A percentile compares a stretch with the other conserved stretches of the same genome.
phyloP scores from a whole-genome alignment of 2,797 vertebrate genomes.

The Bovichtus diacanthus region DNA sequence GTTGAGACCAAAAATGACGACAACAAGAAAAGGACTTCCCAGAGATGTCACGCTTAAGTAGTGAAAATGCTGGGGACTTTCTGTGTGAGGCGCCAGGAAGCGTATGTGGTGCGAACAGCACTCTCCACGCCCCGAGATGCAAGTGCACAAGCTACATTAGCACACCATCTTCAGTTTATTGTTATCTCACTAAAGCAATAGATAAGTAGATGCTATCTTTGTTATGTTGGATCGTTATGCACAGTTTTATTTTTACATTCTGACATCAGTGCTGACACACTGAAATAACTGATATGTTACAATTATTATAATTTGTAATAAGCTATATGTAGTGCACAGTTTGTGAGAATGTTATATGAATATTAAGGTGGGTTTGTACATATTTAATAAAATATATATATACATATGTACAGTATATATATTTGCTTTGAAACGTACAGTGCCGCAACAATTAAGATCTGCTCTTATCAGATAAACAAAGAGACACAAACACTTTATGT shows the following conservation, averaged over 20 bases:
- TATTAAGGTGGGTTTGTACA: constrained; percentile 28
- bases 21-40: constrained; percentile 44
- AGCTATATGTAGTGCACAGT: constrained; percentile 49
- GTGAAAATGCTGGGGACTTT: constrained; percentile 67
- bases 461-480: background rate
- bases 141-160: constrained; percentile 19
- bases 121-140: constrained; percentile 19
- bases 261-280: constrained; percentile 22
- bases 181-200: constrained; percentile 43
- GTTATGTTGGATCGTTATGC: constrained; percentile 10
- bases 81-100: constrained; percentile 54
- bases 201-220: constrained; percentile 15
- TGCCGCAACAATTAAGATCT: background rate
- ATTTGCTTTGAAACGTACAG: background rate
- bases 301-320: constrained; percentile 45
- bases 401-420: no score
- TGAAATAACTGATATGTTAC: constrained; percentile 24
- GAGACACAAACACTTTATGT: background rate
- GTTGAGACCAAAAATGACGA: background rate
- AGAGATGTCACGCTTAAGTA: background rate
- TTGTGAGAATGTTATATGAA: constrained; percentile 11
- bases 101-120: constrained; percentile 31
- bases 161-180: constrained; percentile 12
- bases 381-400: constrained; percentile 51
- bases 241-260: constrained; percentile 3